These are phyloP conservation scores for Mola mola DNA, from an alignment of 2,113 vertebrate species.

Conservation along the genomic window DNA sequence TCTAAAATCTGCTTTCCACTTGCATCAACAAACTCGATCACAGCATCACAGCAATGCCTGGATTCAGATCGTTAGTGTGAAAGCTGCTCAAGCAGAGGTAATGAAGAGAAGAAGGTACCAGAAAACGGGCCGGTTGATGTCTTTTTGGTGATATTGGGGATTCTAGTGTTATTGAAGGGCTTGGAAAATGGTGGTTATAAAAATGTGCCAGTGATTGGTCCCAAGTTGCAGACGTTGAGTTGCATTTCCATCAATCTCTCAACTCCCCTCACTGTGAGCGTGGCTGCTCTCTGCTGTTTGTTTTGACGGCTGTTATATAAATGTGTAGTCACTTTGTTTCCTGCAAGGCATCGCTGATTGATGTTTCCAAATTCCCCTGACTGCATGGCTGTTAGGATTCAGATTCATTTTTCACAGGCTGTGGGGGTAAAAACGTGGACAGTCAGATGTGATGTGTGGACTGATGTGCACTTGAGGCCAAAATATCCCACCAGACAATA, in stretches of 20 bases:
- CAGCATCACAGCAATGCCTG: constrained; percentile 16
- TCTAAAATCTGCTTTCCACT: constrained; percentile 18
- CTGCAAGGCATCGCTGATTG: constrained; percentile 34
- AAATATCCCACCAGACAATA: not conserved
- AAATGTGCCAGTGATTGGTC: constrained; percentile 36
- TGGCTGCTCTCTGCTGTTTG: constrained; percentile 36
- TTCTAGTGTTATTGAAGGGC: constrained; percentile 28
- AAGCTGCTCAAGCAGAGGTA: constrained; percentile 22
- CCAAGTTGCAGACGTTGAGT: constrained; percentile 55
- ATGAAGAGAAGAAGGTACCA: not conserved
- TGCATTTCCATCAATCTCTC: constrained; percentile 58
- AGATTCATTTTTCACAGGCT: constrained; percentile 10
- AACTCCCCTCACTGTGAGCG: constrained; percentile 54
- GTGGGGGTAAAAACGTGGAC: constrained; percentile 12
- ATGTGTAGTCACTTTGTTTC: constrained; percentile 45
- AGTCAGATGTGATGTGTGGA: constrained; percentile 21
- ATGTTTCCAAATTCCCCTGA: constrained; percentile 41
- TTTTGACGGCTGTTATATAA: constrained; percentile 58
- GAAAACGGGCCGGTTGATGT: constrained; percentile 5
- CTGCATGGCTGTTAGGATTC: constrained; percentile 26
- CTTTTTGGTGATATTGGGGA: constrained; percentile 15
- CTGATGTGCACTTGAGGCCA: constrained; percentile 3
- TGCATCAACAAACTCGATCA: constrained; percentile 28
- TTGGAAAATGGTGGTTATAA: constrained; percentile 54
- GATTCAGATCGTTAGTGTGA: constrained; percentile 34